Evolutionary conservation across 2,888 invertebrate genomes (phyloP), one percentile per base, ranked within the genome.

Genomic region (Noctua fimbriata): DNA sequence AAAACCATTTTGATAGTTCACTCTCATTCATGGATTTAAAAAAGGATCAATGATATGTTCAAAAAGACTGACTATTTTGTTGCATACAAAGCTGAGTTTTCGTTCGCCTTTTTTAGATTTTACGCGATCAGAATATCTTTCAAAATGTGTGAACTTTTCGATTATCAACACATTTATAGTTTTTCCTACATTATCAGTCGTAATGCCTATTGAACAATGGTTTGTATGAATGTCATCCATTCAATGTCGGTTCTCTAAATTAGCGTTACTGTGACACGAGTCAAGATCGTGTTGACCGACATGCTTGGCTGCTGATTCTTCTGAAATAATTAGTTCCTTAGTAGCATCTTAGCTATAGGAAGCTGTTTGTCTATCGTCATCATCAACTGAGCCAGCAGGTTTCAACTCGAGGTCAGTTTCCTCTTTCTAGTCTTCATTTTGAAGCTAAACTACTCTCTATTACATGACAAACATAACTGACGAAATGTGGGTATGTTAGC

Each of bases 1-100:
- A 90, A 87, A 89, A 86, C 79, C 44, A 86, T 90, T 90, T 78
- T 79, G 78, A 85, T 79, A 85, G 88, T 85, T 85, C 79, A 90
- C 81, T 88, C 55, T 80, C 78, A 89, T 84, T 86, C 89, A 88
- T 72, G 69, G 73, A 73, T 58, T 41, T 65, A 76, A 84, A 79
- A 84, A 84, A 28, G 52, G n/a, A 41, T 71, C 73, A 76, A 66
- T 69, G 78, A 79, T 49, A 73, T 74, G 78, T 67, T 77, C 66
- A 60, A 79, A 67, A 52, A 44, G 63, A 69, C 63, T 72, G 63
- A 72, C 18, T 28, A 55, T 84, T 75, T 87, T 55, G 70, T 77
- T 44, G 55, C 9, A 52, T 10, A 69, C 36, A 75, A 76, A 65
- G 41, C n/a, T 47, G 65, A 41, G 36, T 83, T 79, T 75, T 52